A percentile compares a stretch with the other conserved stretches of the same genome.
Conservation (phyloP, 2,113 vertebrate genomes). For the Sus scrofa region DNA sequence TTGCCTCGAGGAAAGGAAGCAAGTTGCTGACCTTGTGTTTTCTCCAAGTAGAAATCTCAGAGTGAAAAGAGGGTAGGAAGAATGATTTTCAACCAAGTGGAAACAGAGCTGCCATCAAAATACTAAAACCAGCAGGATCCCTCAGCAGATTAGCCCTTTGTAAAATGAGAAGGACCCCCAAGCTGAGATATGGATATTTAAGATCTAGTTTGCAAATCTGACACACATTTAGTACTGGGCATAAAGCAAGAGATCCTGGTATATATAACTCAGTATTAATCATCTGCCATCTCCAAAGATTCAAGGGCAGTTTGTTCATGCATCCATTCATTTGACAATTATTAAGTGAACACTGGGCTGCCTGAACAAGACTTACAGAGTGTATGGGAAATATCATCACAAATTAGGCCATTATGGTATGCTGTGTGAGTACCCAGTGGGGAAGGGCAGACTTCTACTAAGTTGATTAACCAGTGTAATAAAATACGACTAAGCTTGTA, state of each 20-base stretch:
- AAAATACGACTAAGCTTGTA: not conserved
- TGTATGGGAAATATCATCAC: not conserved
- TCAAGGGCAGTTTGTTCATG: not conserved
- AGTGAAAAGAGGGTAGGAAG: not conserved
- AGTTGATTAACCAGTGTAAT: not conserved
- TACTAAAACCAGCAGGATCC: not conserved
- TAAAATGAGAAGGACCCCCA: not conserved
- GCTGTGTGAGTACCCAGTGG: not conserved
- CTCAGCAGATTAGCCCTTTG: not conserved
- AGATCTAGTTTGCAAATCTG: not conserved
- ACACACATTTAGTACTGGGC: not conserved
- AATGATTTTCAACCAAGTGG: constrained; percentile 21
- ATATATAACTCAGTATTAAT: not conserved
- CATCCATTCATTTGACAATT: not conserved
- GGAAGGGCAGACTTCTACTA: not conserved
- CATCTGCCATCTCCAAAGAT: not conserved
- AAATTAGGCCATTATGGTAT: not conserved
- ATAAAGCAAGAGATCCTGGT: not conserved
- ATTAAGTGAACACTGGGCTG: not conserved
- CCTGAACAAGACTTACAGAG: not conserved
- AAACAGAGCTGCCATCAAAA: not conserved
- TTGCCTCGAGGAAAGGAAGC: not conserved
- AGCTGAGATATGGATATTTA: not conserved
- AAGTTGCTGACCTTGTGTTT: not conserved
- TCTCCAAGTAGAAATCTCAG: not conserved